Evolutionary conservation across 2,888 invertebrate genomes (phyloP), one percentile per base, ranked within the genome.

Genomic region (Polyploca ridens): DNA sequence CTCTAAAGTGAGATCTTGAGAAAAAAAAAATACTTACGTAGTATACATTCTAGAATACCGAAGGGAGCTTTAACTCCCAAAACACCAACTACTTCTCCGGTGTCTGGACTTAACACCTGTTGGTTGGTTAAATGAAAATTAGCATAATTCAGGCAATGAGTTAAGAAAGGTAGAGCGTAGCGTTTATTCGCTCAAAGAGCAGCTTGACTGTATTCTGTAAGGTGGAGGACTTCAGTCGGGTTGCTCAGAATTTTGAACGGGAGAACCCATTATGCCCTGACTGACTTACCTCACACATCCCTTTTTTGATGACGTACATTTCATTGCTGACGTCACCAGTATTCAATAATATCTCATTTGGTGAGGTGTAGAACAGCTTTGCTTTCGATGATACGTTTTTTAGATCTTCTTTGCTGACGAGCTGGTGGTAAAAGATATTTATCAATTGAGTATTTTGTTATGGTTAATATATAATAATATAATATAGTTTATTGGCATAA

Each of bases 261-360:
- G 10, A 7, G n/a, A n/a, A n/a, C n/a, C n/a, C n/a, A n/a, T n/a
- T n/a, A n/a, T 27, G 27, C 27, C 3, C 41, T 13, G 13, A 13
- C 13, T 13, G 7, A 41, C 13, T 69, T 41, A 91, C 92, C 87
- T 91, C 91, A 68, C 90, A 91, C 13, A 87, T 87, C 0, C 92
- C 92, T 44, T 83, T 84, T 63, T 87, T 90, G 58, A 92, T 86
- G 58, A 92, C 81, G 62, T 87, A 91, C 62, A 92, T 88, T 73
- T 92, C 92, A 64, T 90, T 90, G 65, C 80, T 83, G 10, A 91
- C 84, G 64, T 92, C 92, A 0, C 92, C 92, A 0, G 92, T 91
- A 68, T 90, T 89, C 57, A 91, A 63, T 3, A 92, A 72, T 35
- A 92, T 86, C 77, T 92, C 92, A 61, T 90, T 88, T 0, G 92